Conservation (phyloP, 1,140 invertebrate genomes). For the Bombus sylvicola region DNA sequence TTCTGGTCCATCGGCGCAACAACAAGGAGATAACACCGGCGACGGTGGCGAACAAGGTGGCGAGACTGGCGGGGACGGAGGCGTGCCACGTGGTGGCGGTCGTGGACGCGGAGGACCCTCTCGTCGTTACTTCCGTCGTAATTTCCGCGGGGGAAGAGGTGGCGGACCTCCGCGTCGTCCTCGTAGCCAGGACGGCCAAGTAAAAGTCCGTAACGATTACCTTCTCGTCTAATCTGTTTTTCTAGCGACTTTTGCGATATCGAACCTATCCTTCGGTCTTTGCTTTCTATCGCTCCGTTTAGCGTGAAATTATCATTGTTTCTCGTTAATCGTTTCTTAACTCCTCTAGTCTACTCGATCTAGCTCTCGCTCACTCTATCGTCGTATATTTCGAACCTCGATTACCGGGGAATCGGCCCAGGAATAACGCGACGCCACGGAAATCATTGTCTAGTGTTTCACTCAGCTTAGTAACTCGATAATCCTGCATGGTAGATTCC, state of each 20-base stretch:
- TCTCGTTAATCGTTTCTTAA: background rate
- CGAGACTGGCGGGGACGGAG: slow-evolving; percentile 76
- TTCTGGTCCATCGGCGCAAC: slow-evolving; percentile 71
- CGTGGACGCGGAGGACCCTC: slow-evolving; percentile 82
- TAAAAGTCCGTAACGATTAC: slow-evolving; percentile 60
- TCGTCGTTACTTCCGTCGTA: slow-evolving; percentile 87
- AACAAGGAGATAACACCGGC: slow-evolving; percentile 78
- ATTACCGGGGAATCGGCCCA: background rate
- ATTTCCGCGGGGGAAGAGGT: slow-evolving; percentile 85
- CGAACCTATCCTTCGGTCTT: background rate
- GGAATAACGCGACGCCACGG: background rate
- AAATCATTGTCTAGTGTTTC: background rate
- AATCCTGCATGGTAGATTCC: slow-evolving; percentile 5
- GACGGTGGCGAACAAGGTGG: slow-evolving; percentile 74
- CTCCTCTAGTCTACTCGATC: background rate
- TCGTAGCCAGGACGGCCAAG: slow-evolving; percentile 85
- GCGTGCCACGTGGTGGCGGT: slow-evolving; percentile 79
- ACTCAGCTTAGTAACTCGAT: background rate
- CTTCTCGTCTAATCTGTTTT: background rate
- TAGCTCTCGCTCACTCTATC: background rate
- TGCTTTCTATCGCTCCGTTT: slow-evolving; percentile 7
- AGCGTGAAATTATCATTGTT: background rate
- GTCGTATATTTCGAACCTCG: background rate
- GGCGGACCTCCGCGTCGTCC: slow-evolving; percentile 81
- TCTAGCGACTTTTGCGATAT: background rate